Conservation (phyloP, 2,113 vertebrate genomes). For the Chunga burmeisteri region DNA sequence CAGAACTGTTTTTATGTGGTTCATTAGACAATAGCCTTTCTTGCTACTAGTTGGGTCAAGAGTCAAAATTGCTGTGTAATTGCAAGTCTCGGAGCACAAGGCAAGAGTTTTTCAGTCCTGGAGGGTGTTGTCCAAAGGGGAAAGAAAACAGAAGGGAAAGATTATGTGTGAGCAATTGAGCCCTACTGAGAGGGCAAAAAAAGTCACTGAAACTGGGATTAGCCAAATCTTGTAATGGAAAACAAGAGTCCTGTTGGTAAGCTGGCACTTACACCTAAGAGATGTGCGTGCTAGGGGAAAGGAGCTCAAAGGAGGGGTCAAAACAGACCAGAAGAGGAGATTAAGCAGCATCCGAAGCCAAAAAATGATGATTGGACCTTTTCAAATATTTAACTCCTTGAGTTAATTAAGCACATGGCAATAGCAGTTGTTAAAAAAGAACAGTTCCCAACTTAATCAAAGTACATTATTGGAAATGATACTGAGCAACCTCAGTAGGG, state of each 20-base stretch:
- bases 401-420: not conserved
- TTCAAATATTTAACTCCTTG: not conserved
- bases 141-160: constrained; percentile 47
- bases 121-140: not conserved
- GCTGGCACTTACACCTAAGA: not conserved
- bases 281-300: not conserved
- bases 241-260: constrained; percentile 33
- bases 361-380: not conserved
- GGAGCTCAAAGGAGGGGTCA: not conserved
- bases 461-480: not conserved
- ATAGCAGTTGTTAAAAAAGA: not conserved
- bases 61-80: constrained; percentile 58
- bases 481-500: not conserved
- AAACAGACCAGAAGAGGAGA: not conserved
- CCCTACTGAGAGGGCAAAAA: constrained; percentile 12
- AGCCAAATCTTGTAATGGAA: constrained; percentile 47
- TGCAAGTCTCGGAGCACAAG: constrained; percentile 26
- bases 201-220: constrained; percentile 43
- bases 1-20: constrained; percentile 12
- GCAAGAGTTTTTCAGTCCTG: constrained; percentile 38
- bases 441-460: constrained; percentile 7
- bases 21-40: constrained; percentile 36
- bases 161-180: constrained; percentile 26
- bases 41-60: constrained; percentile 25
- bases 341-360: not conserved